These are phyloP conservation scores for Pyrgus malvae DNA, from an alignment of 2,888 invertebrate genomes.

Conservation along the genomic window DNA sequence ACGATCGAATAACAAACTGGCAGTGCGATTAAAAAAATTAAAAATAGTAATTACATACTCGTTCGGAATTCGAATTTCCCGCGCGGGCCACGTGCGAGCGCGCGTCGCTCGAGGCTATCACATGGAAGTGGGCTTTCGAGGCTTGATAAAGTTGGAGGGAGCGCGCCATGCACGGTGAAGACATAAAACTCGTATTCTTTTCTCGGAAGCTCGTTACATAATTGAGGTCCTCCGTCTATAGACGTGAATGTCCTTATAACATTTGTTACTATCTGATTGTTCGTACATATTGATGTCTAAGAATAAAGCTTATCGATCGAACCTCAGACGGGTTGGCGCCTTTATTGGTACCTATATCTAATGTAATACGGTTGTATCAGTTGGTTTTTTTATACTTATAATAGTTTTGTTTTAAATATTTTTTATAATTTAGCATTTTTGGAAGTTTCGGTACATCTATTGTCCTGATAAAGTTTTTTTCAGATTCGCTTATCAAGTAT, in stretches of 20 bases:
- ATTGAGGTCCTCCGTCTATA: constrained; percentile 5
- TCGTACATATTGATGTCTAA: too few species aligned
- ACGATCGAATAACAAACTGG: background rate
- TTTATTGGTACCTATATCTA: too few species aligned
- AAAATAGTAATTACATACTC: constrained; percentile 31
- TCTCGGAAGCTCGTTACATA: constrained; percentile 26
- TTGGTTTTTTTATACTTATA: too few species aligned
- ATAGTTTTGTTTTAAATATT: too few species aligned
- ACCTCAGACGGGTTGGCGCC: too few species aligned
- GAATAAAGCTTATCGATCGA: too few species aligned
- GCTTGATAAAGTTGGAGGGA: constrained; percentile 68
- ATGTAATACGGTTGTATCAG: too few species aligned
- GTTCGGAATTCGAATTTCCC: constrained; percentile 54
- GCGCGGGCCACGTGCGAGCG: constrained; percentile 61
- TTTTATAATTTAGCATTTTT: too few species aligned
- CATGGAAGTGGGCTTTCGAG: constrained; percentile 68
- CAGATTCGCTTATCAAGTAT: too few species aligned
- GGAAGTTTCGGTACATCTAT: too few species aligned
- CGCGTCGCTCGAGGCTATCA: constrained; percentile 78
- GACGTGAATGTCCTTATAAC: constrained; percentile 9
- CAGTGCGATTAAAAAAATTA: constrained; percentile 13
- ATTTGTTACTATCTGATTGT: background rate
- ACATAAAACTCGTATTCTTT: constrained; percentile 42
- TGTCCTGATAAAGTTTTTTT: too few species aligned
- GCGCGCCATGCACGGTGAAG: constrained; percentile 45